These are phyloP conservation scores for Anaspis maculata DNA, from an alignment of 2,888 invertebrate species.

Conservation along the genomic window DNA sequence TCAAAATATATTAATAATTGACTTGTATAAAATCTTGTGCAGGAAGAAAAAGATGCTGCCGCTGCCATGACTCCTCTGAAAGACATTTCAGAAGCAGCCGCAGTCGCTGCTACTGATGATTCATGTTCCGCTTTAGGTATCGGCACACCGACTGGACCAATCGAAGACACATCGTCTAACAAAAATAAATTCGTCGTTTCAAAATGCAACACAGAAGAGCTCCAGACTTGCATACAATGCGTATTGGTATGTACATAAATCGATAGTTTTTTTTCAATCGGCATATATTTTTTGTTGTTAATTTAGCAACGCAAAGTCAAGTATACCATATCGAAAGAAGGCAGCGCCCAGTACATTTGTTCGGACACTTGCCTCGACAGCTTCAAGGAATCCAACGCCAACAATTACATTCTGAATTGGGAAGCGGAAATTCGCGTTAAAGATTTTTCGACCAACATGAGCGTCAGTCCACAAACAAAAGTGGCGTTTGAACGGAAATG, in stretches of 20 bases:
- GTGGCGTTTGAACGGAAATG: slow-evolving; percentile 32
- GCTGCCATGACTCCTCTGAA: slow-evolving; percentile 30
- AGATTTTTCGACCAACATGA: slow-evolving; percentile 20
- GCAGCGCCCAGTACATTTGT: slow-evolving; percentile 50
- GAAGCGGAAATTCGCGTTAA: slow-evolving; percentile 36
- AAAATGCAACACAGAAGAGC: slow-evolving; percentile 9
- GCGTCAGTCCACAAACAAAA: slow-evolving; percentile 20
- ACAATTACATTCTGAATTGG: slow-evolving; percentile 36
- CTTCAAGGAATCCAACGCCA: slow-evolving; percentile 39
- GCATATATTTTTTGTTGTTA: slow-evolving; percentile 8
- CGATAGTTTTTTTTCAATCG: slow-evolving; percentile 4
- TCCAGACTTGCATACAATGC: slow-evolving; percentile 45
- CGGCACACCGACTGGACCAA: neutral
- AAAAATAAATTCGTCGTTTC: slow-evolving; percentile 8
- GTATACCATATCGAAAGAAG: slow-evolving; percentile 35
- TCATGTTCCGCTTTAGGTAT: slow-evolving; percentile 23
- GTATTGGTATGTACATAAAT: slow-evolving; percentile 28
- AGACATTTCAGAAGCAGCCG: slow-evolving; percentile 33
- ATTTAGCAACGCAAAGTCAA: slow-evolving; percentile 42
- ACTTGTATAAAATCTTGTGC: too few species aligned
- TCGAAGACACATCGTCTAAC: neutral
- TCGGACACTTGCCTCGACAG: slow-evolving; percentile 49
- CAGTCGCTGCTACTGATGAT: too few species aligned
- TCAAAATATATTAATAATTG: too few species aligned
- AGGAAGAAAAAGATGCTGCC: slow-evolving; percentile 56